Evolutionary conservation across 2,797 vertebrate species (phyloP).

Genomic region (Danio albolineatus): DNA sequence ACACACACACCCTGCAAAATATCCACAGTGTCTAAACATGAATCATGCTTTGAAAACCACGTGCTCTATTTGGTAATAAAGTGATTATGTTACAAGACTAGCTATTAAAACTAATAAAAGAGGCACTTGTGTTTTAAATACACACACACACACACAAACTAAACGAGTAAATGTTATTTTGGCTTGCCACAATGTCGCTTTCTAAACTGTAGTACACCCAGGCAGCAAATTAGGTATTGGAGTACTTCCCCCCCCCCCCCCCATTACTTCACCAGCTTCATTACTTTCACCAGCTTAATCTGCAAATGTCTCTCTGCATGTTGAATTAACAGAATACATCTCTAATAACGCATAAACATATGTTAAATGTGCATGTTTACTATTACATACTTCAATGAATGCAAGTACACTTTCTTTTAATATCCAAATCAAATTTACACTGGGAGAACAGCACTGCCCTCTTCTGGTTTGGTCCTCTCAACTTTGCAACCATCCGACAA

Average conservation of each 20-base stretch:
- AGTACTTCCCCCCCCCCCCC: no score
- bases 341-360: background rate
- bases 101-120: background rate
- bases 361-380: background rate
- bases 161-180: background rate
- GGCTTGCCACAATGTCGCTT: background rate
- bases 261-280: no score
- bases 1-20: no score
- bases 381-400: no score
- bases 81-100: background rate
- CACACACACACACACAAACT: no score
- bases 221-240: background rate
- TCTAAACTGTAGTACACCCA: background rate
- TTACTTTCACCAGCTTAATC: background rate
- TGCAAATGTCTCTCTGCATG: background rate
- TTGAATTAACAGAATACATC: background rate
- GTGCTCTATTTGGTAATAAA: no score
- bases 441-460: slow-evolving; percentile 11
- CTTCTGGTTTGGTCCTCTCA: slow-evolving; percentile 27
- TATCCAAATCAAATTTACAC: background rate
- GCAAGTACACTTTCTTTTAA: background rate
- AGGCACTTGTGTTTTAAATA: background rate
- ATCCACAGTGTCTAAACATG: no score
- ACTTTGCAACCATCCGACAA: background rate
- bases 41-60: no score